Base-by-base conservation (phyloP, 1,140 invertebrate genomes). In the Pomacea maculata region DNA sequence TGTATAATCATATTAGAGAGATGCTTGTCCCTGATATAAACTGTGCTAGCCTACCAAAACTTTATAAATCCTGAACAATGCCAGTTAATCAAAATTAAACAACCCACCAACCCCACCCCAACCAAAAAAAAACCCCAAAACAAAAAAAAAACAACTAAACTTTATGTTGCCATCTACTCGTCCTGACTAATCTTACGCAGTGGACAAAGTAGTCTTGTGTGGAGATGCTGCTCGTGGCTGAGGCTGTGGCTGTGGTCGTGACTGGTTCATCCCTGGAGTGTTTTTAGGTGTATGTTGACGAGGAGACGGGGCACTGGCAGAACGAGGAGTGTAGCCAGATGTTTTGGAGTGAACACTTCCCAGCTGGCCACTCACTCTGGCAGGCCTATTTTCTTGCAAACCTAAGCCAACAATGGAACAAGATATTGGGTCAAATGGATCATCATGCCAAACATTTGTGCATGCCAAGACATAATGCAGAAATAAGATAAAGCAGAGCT, bases 161-260 rank as follows among this genome's bases (percentile, higher is more conserved):
- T 12, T 15, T 19, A 45, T 73, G n/a, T 14, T n/a, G 52, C 29
- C 73, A 55, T n/a, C 2, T 6, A 55, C 73, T 45, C 57, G 9
- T 57, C 55, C 55, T 57, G 57, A 2, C 57, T 61, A 21, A 9
- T 29, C 81, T 76, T 79, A 83, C 84, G 80, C 83, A 70, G 84
- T 83, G 21, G 81, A 83, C 21, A 81, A 78, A 5, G 79, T 74
- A 8, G 74, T 83, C 65, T 82, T 84, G 8, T 77, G 76, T 21
- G 80, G 82, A n/a, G 83, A 78, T n/a, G 81, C 80, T 52, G 83
- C 55, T 79, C 83, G 82, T n/a, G 85, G 84, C 14, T 79, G 81
- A 64, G 82, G 83, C n/a, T 82, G 74, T 8, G 83, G 81, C 55
- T 80, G 71, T 6, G 57, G 25, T 71, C 17, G 61, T 63, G 29